Conservation (phyloP, 2,113 vertebrate genomes). For the Colius striatus region DNA sequence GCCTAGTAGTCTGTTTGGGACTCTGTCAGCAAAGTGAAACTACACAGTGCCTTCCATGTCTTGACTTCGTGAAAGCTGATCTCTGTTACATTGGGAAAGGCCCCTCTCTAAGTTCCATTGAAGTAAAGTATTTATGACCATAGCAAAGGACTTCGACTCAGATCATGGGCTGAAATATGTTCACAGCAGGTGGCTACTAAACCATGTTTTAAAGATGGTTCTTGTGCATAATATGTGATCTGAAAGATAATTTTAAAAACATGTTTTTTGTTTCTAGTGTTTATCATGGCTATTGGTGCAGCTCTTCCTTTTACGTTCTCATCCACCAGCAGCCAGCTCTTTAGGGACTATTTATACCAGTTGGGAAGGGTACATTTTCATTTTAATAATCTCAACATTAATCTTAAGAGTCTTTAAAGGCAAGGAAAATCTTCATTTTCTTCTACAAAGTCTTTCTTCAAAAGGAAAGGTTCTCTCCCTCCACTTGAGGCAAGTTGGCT, state of each 20-base stretch:
- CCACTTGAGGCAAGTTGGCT: not conserved
- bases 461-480: not conserved
- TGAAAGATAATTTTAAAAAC: not conserved
- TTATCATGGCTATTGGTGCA: not conserved
- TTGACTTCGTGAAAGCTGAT: not conserved
- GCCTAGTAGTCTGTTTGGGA: not conserved
- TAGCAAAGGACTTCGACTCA: not conserved
- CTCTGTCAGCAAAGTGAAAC: not conserved
- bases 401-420: not conserved
- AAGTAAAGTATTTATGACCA: not conserved
- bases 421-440: not conserved
- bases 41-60: not conserved
- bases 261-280: not conserved
- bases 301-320: not conserved
- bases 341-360: not conserved
- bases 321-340: not conserved
- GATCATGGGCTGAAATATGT: not conserved
- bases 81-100: not conserved
- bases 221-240: not conserved
- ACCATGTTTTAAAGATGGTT: not conserved
- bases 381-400: not conserved
- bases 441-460: not conserved
- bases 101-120: not conserved
- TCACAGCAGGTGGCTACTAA: not conserved
- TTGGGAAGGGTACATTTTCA: not conserved